Conservation (phyloP, 2,113 vertebrate species). For the Dromaius novaehollandiae region DNA sequence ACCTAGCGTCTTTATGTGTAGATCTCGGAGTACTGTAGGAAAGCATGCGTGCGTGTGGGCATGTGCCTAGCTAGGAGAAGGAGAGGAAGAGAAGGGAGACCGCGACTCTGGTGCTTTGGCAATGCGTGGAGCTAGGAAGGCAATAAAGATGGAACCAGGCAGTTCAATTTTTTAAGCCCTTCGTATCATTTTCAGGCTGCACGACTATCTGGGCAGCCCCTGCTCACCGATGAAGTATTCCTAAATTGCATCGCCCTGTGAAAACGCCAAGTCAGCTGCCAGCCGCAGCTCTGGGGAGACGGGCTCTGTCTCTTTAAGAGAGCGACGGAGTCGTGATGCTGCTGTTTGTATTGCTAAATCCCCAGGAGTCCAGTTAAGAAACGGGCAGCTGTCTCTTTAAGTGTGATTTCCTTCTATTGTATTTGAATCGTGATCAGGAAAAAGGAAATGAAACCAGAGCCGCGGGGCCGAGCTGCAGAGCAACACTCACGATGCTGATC, state of each 20-base stretch:
- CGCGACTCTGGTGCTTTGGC: not conserved
- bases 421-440: constrained; percentile 98
- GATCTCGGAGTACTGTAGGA: rapidly evolving
- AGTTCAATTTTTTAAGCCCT: not conserved
- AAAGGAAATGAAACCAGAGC: constrained; percentile 93
- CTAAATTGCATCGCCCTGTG: not conserved
- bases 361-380: constrained; percentile 73
- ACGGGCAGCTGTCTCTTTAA: constrained; percentile 91
- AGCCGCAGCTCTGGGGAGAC: not conserved
- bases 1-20: not conserved
- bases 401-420: constrained; percentile 98
- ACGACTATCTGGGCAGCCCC: not conserved
- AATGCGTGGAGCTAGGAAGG: not conserved
- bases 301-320: constrained; percentile 74
- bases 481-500: not conserved
- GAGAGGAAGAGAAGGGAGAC: not conserved
- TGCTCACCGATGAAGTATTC: not conserved
- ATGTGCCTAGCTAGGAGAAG: not conserved
- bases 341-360: constrained; percentile 67
- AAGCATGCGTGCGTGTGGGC: not conserved
- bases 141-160: not conserved
- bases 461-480: constrained; percentile 79
- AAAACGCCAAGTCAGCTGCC: not conserved
- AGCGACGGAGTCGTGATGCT: constrained; percentile 51
- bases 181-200: not conserved